Evolutionary conservation across 2,113 vertebrate species (phyloP).

Genomic region (Galemys pyrenaicus): DNA sequence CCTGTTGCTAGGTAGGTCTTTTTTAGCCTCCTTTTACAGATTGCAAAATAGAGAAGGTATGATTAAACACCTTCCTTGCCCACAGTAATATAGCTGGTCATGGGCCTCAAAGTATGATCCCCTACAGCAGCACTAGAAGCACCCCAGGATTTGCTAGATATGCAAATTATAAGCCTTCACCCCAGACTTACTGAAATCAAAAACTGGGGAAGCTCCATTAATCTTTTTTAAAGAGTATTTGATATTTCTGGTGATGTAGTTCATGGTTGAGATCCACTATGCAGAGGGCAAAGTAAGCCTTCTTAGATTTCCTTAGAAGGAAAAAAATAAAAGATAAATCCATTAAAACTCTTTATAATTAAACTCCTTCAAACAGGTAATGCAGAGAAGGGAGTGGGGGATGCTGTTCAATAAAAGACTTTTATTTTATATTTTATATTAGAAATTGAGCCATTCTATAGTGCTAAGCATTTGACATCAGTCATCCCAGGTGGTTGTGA

Average conservation of each 20-base stretch:
- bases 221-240: not conserved
- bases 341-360: not conserved
- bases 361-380: not conserved
- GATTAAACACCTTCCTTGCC: not conserved
- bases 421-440: constrained; percentile 36
- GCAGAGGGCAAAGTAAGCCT: not conserved
- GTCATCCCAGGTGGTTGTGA: not conserved
- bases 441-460: not conserved
- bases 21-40: not conserved
- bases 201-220: not conserved
- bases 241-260: not conserved
- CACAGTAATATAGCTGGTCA: accelerated
- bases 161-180: not conserved
- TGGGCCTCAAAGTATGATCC: not conserved
- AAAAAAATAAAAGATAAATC: not conserved
- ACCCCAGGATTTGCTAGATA: not conserved
- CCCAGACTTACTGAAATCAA: not conserved
- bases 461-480: not conserved
- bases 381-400: constrained; percentile 33
- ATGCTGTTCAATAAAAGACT: not conserved
- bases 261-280: not conserved
- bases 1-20: not conserved
- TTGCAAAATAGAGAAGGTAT: not conserved
- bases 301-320: not conserved
- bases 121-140: not conserved